Conservation (phyloP, 1,140 invertebrate genomes). For the Nephila pilipes region DNA sequence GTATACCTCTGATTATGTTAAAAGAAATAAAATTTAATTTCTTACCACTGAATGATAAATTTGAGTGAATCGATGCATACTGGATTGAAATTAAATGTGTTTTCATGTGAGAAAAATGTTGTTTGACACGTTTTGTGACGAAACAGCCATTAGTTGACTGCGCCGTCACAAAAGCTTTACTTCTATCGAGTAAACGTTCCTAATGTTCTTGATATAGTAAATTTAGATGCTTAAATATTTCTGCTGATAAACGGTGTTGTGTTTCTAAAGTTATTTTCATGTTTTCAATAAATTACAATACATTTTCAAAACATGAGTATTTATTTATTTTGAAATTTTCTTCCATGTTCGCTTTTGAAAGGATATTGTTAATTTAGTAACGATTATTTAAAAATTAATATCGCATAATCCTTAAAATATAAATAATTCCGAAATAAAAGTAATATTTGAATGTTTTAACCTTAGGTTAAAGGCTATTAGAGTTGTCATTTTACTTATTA, state of each 20-base stretch:
- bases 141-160: not conserved
- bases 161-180: not conserved
- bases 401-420: too few relatives aligned
- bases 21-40: conserved; percentile 48
- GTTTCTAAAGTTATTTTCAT: conserved; percentile 58
- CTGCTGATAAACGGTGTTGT: conserved; percentile 63
- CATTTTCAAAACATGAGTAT: conserved; percentile 61
- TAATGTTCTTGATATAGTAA: conserved; percentile 67
- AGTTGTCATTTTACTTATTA: too few relatives aligned
- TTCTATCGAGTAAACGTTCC: conserved; percentile 50
- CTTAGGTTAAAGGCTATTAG: too few relatives aligned
- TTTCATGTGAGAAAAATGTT: conserved; percentile 23
- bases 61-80: not conserved
- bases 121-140: conserved; percentile 1
- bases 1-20: conserved; percentile 31
- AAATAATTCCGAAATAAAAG: too few relatives aligned
- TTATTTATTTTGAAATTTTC: not conserved
- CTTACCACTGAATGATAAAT: conserved; percentile 29
- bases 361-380: too few relatives aligned
- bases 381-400: too few relatives aligned
- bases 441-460: too few relatives aligned
- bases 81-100: conserved; percentile 37
- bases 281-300: conserved; percentile 74
- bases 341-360: too few relatives aligned
- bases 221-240: conserved; percentile 53